phyloP scores from a whole-genome alignment of 1,140 invertebrate species.

The Anastrepha obliqua region DNA sequence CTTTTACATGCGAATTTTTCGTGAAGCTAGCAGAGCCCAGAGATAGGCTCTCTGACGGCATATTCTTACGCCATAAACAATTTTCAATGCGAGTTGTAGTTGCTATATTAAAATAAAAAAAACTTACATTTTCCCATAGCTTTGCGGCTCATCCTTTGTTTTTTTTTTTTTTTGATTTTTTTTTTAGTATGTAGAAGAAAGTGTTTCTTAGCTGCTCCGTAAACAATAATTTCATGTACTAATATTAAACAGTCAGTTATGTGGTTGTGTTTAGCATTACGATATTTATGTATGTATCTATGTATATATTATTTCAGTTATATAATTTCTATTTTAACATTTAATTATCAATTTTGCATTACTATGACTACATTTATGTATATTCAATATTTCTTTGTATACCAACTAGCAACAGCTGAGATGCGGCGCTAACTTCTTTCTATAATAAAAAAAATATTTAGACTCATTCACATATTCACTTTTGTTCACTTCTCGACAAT shows the following conservation, averaged over 20 bases:
- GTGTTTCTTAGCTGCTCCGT: not conserved
- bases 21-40: too few relatives aligned
- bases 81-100: too few relatives aligned
- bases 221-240: conserved; percentile 43
- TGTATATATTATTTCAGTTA: conserved; percentile 45
- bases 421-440: not conserved
- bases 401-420: not conserved
- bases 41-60: too few relatives aligned
- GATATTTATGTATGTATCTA: not conserved
- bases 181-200: not conserved
- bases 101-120: too few relatives aligned
- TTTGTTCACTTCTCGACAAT: conserved; percentile 27
- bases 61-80: too few relatives aligned
- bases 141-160: not conserved
- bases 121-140: not conserved
- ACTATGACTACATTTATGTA: conserved; percentile 13
- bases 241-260: conserved; percentile 44
- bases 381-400: conserved; percentile 10
- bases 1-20: too few relatives aligned
- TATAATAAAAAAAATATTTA: conserved; percentile 15
- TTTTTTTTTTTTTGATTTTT: not conserved
- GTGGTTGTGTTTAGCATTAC: conserved; percentile 15
- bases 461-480: conserved; percentile 38
- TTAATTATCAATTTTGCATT: conserved; percentile 14
- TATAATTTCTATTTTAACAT: conserved; percentile 11